Conservation (phyloP, 2,888 invertebrate genomes). For the Mechanitis mazaeus region DNA sequence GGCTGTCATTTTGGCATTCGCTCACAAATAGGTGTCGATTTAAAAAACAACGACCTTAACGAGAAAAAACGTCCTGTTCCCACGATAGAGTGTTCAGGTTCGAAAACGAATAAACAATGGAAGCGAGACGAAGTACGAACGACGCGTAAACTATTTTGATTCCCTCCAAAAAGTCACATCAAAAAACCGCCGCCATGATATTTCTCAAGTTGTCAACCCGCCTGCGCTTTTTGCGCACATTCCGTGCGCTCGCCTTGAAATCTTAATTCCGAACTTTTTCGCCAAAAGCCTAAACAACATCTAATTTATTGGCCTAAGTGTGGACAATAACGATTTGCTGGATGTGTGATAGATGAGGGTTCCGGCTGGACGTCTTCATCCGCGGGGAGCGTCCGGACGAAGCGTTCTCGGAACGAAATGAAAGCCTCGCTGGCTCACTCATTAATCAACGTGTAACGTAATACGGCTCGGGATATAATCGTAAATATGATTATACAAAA, state of each 20-base stretch:
- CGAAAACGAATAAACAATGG: slow-evolving; percentile 38
- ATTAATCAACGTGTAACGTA: slow-evolving; percentile 67
- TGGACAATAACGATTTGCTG: slow-evolving; percentile 56
- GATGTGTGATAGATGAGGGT: slow-evolving; percentile 42
- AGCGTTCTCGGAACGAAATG: slow-evolving; percentile 10
- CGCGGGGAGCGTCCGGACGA: slow-evolving; percentile 29
- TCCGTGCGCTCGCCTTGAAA: slow-evolving; percentile 63
- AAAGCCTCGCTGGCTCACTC: slow-evolving; percentile 35
- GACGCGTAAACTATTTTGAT: slow-evolving; percentile 76
- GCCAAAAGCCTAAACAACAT: slow-evolving; percentile 43
- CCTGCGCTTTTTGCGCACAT: slow-evolving; percentile 61
- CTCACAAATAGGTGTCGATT: slow-evolving; percentile 34
- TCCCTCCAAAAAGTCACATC: slow-evolving; percentile 60
- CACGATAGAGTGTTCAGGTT: slow-evolving; percentile 33
- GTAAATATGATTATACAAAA: slow-evolving; percentile 72
- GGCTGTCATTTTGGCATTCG: slow-evolving; percentile 19
- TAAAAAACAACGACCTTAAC: slow-evolving; percentile 23
- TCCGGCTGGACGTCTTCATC: slow-evolving; percentile 54
- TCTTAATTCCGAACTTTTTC: slow-evolving; percentile 66
- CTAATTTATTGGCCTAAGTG: slow-evolving; percentile 57
- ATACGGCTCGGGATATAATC: slow-evolving; percentile 66
- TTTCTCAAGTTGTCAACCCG: slow-evolving; percentile 68
- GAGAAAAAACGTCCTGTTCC: slow-evolving; percentile 30
- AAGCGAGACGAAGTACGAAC: slow-evolving; percentile 37
- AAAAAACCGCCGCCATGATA: slow-evolving; percentile 58